phyloP scores from a whole-genome alignment of 2,797 vertebrate species.

The Rhinoraja longicauda region DNA sequence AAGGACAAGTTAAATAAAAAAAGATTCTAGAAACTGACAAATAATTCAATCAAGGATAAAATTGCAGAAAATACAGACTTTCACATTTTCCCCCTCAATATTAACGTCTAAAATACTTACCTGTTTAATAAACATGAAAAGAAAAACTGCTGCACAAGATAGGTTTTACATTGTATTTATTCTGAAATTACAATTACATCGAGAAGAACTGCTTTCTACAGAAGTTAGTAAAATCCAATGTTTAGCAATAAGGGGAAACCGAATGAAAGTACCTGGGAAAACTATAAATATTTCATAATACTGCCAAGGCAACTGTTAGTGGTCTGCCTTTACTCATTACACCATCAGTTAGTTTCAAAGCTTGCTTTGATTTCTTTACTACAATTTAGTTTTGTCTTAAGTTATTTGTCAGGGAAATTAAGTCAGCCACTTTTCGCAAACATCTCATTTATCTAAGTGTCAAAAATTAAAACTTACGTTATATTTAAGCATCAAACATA shows the following conservation, averaged over 20 bases:
- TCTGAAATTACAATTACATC: conserved; percentile 47
- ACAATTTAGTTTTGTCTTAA: neutral
- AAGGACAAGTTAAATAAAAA: too few species aligned
- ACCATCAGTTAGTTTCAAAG: conserved; percentile 7
- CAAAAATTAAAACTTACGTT: conserved; percentile 31
- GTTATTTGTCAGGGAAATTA: neutral
- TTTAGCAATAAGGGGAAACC: conserved; percentile 49
- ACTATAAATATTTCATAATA: conserved; percentile 9
- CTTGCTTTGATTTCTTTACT: neutral
- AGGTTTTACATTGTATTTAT: conserved; percentile 44
- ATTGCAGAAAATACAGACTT: neutral
- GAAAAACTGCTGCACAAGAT: conserved; percentile 49
- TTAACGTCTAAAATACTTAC: neutral
- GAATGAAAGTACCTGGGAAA: conserved; percentile 47
- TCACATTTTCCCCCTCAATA: neutral
- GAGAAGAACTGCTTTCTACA: conserved; percentile 48
- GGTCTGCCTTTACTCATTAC: neutral
- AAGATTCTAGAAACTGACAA: too few species aligned
- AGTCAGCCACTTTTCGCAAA: neutral
- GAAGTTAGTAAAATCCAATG: conserved; percentile 52
- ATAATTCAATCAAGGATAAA: neutral
- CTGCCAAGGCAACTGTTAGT: neutral
- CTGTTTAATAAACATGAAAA: neutral
- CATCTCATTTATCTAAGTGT: neutral
- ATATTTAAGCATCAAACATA: neutral